These are phyloP conservation scores for Prunella strophiata DNA, from an alignment of 2,797 vertebrate species.

Conservation along the genomic window DNA sequence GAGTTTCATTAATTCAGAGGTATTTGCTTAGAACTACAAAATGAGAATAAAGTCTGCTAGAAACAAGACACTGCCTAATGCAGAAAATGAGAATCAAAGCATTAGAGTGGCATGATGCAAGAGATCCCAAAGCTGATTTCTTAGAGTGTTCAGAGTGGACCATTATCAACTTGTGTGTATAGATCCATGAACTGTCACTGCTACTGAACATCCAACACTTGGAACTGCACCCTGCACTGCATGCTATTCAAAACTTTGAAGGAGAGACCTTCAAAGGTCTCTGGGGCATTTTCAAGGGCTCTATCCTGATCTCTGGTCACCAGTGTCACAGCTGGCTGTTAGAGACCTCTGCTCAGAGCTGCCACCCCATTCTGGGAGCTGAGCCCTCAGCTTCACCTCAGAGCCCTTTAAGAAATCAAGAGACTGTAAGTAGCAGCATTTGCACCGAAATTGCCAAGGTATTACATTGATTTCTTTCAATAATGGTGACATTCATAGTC, in stretches of 20 bases:
- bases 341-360: background rate
- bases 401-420: background rate
- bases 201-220: background rate
- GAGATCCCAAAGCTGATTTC: background rate
- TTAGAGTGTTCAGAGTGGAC: background rate
- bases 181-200: background rate
- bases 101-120: background rate
- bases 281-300: background rate
- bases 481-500: background rate
- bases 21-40: background rate
- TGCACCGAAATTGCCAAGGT: background rate
- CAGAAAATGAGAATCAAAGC: background rate
- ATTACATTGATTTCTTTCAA: background rate
- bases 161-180: background rate
- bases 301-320: background rate
- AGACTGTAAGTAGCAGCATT: background rate
- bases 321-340: background rate
- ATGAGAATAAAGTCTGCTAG: background rate
- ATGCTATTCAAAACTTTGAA: background rate
- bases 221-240: background rate
- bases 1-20: background rate
- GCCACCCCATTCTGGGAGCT: background rate
- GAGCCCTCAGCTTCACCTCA: background rate
- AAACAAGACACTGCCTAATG: background rate
- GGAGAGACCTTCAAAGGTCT: background rate